phyloP scores from a whole-genome alignment of 2,113 vertebrate species.

The Ceyx margarethae region DNA sequence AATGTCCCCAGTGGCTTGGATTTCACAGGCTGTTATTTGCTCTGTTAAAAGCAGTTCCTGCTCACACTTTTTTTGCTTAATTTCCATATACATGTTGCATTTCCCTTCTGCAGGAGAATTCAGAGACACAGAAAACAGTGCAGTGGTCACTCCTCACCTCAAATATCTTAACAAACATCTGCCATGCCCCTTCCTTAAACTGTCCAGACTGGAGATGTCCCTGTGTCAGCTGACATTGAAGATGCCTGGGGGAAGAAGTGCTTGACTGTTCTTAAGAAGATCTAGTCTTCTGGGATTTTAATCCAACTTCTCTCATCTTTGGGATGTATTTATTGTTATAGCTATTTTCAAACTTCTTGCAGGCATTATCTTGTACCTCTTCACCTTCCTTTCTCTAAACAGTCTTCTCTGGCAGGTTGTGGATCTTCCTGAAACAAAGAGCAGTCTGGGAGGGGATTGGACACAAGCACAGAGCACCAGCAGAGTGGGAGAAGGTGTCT shows the following conservation, averaged over 20 bases:
- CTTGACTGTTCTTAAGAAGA: not conserved
- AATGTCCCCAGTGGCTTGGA: not conserved
- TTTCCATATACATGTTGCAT: not conserved
- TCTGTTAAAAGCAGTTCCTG: not conserved
- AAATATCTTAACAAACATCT: not conserved
- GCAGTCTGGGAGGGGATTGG: not conserved
- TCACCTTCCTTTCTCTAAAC: not conserved
- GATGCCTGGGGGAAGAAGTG: not conserved
- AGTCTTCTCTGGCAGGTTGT: not conserved
- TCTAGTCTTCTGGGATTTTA: not conserved
- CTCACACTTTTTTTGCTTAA: constrained; percentile 9
- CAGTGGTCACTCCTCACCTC: not conserved
- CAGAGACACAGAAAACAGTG: not conserved
- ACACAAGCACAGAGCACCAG: not conserved
- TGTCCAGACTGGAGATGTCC: accelerated
- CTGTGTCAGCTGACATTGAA: not conserved
- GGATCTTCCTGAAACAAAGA: not conserved
- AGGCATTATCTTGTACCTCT: not conserved
- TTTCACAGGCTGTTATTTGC: not conserved
- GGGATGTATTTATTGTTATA: not conserved
- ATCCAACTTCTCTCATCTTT: not conserved
- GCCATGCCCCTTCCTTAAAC: not conserved
- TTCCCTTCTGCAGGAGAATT: not conserved
- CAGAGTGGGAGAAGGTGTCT: accelerated
- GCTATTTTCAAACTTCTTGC: not conserved